Evolutionary conservation across 2,888 invertebrate genomes (phyloP).

Genomic region (Thelaira solivaga): DNA sequence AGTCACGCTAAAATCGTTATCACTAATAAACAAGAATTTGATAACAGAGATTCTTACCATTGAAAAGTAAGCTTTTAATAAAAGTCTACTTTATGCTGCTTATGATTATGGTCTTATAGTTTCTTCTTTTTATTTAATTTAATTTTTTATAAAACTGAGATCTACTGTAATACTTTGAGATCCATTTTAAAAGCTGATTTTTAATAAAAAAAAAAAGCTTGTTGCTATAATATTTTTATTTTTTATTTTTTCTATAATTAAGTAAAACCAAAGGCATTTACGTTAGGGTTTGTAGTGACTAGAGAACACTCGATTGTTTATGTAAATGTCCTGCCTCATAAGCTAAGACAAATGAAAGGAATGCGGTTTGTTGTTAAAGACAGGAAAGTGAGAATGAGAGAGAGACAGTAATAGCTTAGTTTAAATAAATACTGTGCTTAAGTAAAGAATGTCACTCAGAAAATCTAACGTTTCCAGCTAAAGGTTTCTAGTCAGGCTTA

Average conservation of each 20-base stretch:
- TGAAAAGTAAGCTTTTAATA: too few relatives aligned
- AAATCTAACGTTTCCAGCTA: constrained; percentile 55
- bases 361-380: too few relatives aligned
- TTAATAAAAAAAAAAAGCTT: constrained; percentile 25
- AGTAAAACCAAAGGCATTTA: constrained; percentile 56
- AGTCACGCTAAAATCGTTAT: too few relatives aligned
- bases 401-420: background rate
- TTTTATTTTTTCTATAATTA: too few relatives aligned
- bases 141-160: constrained; percentile 60
- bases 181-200: constrained; percentile 66
- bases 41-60: too few relatives aligned
- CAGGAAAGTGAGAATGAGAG: too few relatives aligned
- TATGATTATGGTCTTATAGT: too few relatives aligned
- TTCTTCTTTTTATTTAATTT: background rate
- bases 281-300: constrained; percentile 71
- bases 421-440: constrained; percentile 47
- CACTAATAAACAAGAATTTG: too few relatives aligned
- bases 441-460: constrained; percentile 62
- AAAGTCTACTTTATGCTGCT: too few relatives aligned
- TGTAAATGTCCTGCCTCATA: constrained; percentile 14
- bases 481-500: constrained; percentile 41
- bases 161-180: constrained; percentile 66
- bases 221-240: constrained; percentile 26
- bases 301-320: constrained; percentile 70
- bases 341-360: too few relatives aligned